These are phyloP conservation scores for Myotis lucifugus DNA, from an alignment of 2,113 vertebrate genomes.

Conservation along the genomic window DNA sequence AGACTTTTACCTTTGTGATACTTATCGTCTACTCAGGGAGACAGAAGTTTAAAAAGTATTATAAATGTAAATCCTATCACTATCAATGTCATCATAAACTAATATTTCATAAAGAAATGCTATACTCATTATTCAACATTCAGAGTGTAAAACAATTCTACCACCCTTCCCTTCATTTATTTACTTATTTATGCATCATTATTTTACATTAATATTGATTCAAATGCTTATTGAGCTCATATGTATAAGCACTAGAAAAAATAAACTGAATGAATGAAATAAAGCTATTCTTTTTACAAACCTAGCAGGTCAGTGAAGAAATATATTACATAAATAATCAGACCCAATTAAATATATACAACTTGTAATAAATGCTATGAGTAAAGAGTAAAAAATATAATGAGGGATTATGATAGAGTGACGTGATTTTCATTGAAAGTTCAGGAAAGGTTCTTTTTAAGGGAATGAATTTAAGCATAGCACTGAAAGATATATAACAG, in stretches of 20 bases:
- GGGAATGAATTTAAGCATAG: background rate
- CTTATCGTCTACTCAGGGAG: background rate
- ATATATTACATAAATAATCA: background rate
- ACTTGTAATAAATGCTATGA: background rate
- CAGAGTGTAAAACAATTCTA: background rate
- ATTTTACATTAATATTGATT: background rate
- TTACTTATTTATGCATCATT: background rate
- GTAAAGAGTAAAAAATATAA: background rate
- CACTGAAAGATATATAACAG: background rate
- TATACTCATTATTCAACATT: background rate
- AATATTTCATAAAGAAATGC: background rate
- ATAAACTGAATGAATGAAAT: background rate
- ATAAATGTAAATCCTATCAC: background rate
- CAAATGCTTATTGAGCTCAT: background rate
- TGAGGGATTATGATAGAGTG: background rate
- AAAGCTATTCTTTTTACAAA: background rate
- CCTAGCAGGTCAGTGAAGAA: background rate
- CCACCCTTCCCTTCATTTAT: background rate
- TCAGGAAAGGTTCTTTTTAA: background rate
- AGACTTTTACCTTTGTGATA: background rate
- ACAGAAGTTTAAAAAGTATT: slow-evolving; percentile 1
- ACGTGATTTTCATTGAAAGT: background rate
- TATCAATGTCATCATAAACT: background rate
- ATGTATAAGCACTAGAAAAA: slow-evolving; percentile 1
- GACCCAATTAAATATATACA: background rate